Percentiles rank a stretch among this genome's conserved stretches.
Conservation (phyloP, 2,888 invertebrate genomes). For the Opisthograptis luteolata region DNA sequence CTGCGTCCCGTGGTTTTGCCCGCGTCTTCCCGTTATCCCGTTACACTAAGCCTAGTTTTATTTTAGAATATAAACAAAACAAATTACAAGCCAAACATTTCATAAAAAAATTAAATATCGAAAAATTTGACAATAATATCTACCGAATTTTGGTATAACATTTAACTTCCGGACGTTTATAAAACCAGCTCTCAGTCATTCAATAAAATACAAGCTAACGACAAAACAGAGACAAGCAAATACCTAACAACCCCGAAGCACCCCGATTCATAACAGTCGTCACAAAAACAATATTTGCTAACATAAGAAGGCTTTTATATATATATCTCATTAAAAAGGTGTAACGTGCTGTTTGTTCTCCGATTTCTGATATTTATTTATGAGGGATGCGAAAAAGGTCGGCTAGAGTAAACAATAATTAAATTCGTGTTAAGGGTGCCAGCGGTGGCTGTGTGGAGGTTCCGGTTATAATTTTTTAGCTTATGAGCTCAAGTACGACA, state of each 20-base stretch:
- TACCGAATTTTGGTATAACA: no score
- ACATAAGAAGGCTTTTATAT: conserved; percentile 5
- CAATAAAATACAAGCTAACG: not conserved
- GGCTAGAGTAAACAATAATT: conserved; percentile 18
- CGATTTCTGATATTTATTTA: conserved; percentile 24
- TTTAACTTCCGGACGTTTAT: no score
- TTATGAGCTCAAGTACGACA: no score
- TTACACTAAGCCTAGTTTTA: no score
- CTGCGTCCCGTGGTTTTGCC: no score
- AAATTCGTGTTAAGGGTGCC: conserved; percentile 11
- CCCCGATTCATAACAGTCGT: not conserved
- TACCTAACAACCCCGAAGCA: not conserved
- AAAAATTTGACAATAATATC: no score
- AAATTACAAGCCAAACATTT: no score
- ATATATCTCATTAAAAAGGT: conserved; percentile 31
- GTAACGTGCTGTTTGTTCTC: conserved; percentile 16
- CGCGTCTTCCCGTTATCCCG: no score
- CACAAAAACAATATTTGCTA: conserved; percentile 7
- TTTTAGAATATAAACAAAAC: no score
- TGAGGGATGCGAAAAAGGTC: conserved; percentile 14
- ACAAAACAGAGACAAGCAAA: not conserved
- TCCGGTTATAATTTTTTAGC: conserved; percentile 4
- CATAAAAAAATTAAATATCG: no score
- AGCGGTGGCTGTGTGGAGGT: not conserved
- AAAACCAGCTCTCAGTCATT: no score